Conservation (phyloP, 2,113 vertebrate species). For the Anthoscopus minutus region DNA sequence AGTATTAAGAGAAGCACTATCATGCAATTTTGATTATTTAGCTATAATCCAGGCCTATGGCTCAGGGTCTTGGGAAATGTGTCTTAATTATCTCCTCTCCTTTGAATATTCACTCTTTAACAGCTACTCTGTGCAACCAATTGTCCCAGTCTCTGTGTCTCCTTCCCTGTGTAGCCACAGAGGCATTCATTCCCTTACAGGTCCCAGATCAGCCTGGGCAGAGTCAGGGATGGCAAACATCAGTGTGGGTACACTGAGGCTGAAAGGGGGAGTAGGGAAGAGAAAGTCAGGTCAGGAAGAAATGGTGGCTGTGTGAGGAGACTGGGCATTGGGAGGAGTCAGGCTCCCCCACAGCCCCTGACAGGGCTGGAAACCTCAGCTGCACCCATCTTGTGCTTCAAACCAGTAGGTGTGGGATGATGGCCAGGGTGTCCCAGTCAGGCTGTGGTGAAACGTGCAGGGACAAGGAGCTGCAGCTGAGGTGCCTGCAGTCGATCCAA, state of each 20-base stretch:
- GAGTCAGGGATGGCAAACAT: background rate
- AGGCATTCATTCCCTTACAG: accelerated
- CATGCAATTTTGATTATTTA: background rate
- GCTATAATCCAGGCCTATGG: background rate
- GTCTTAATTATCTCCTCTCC: background rate
- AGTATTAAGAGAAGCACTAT: background rate
- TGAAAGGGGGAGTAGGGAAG: background rate
- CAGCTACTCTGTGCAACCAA: background rate
- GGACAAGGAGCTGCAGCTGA: background rate
- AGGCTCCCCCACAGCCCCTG: no score
- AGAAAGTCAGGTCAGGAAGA: background rate
- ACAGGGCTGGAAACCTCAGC: background rate
- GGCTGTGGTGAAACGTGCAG: background rate
- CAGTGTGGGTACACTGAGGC: background rate
- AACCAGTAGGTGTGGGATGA: background rate
- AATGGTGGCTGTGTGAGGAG: background rate
- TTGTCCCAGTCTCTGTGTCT: background rate
- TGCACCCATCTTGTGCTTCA: background rate
- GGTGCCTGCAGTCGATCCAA: background rate
- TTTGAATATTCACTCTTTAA: background rate
- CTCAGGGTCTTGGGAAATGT: background rate
- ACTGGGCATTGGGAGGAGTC: background rate
- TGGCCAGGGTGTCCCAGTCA: background rate
- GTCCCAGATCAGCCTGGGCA: background rate
- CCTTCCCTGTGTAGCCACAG: background rate